These are phyloP conservation scores for Stratiolaelaps scimitus DNA, from an alignment of 1,140 invertebrate genomes.

Conservation along the genomic window DNA sequence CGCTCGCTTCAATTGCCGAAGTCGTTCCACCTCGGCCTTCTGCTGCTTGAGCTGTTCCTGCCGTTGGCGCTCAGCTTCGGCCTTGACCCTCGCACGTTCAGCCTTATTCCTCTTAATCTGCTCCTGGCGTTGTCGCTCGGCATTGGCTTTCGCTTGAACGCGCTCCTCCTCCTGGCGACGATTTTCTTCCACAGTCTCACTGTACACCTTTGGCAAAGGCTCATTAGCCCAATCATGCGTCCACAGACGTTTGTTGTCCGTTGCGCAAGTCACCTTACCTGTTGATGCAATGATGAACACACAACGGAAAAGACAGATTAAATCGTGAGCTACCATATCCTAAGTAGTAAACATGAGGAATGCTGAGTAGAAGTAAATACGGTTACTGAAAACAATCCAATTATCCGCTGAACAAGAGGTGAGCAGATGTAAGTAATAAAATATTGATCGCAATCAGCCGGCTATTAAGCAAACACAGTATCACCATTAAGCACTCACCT, in stretches of 20 bases:
- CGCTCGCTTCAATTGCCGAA: conserved; percentile 11
- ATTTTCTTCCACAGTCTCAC: conserved; percentile 9
- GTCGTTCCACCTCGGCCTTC: not conserved
- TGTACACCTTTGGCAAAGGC: conserved; percentile 54
- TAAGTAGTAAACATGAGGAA: too few species aligned
- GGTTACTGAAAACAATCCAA: too few species aligned
- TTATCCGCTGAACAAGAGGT: too few species aligned
- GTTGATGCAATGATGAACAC: too few species aligned
- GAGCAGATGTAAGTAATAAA: too few species aligned
- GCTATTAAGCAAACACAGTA: not conserved
- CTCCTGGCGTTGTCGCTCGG: conserved; percentile 11
- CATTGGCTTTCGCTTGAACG: conserved; percentile 14
- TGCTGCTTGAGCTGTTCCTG: conserved; percentile 11
- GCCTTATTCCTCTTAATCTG: not conserved
- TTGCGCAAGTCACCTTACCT: conserved; percentile 66
- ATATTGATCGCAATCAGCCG: too few species aligned
- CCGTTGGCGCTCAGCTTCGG: not conserved
- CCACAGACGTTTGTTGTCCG: conserved; percentile 67
- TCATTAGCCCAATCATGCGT: conserved; percentile 82
- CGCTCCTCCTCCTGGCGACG: not conserved
- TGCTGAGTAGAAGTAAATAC: too few species aligned
- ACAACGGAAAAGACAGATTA: too few species aligned
- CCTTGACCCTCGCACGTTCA: not conserved
- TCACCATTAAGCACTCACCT: conserved; percentile 42
- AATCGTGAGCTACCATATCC: too few species aligned